These are phyloP conservation scores for Labroides dimidiatus DNA, from an alignment of 2,797 vertebrate genomes.

Conservation along the genomic window DNA sequence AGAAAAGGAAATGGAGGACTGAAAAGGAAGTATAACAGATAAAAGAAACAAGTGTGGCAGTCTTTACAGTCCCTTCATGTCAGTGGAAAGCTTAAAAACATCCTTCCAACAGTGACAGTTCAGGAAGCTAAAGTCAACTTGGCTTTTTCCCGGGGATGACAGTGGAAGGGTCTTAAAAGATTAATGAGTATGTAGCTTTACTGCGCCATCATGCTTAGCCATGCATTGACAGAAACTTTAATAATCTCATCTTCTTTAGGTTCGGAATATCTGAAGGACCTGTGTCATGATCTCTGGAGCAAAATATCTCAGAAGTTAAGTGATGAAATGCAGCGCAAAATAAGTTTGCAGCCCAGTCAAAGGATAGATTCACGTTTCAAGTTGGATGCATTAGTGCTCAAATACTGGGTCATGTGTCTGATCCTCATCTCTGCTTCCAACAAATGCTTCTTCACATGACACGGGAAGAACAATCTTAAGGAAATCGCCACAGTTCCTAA, in stretches of 20 bases:
- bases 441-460: background rate
- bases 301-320: slow-evolving; percentile 10
- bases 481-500: background rate
- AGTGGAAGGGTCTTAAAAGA: slow-evolving; percentile 69
- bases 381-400: background rate
- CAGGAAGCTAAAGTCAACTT: slow-evolving; percentile 57
- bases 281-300: slow-evolving; percentile 15
- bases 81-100: slow-evolving; percentile 57
- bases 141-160: slow-evolving; percentile 46
- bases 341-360: background rate
- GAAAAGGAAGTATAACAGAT: slow-evolving; percentile 30
- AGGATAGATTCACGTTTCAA: background rate
- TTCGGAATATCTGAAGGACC: slow-evolving; percentile 32
- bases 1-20: slow-evolving; percentile 13
- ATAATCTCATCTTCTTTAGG: slow-evolving; percentile 54
- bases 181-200: slow-evolving; percentile 65
- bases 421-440: background rate
- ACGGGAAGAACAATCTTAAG: background rate
- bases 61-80: slow-evolving; percentile 45
- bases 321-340: background rate
- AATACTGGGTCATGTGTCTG: background rate
- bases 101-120: slow-evolving; percentile 56
- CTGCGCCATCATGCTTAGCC: slow-evolving; percentile 52
- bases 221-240: slow-evolving; percentile 49
- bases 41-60: slow-evolving; percentile 33